These are phyloP conservation scores for Ophion obscuratus DNA, from an alignment of 2,888 invertebrate genomes.

Conservation along the genomic window DNA sequence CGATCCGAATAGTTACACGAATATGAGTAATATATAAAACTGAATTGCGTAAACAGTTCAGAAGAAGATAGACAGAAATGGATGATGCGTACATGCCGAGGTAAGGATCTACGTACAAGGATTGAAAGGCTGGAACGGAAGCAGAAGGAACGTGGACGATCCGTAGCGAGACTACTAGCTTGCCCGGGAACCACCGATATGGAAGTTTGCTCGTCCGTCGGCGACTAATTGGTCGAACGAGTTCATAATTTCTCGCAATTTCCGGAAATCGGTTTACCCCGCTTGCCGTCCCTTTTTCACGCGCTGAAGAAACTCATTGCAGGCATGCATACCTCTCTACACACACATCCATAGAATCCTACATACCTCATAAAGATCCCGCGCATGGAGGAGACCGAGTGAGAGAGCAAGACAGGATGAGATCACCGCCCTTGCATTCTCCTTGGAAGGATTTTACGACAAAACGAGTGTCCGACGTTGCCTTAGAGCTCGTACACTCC, in stretches of 20 bases:
- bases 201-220: constrained; percentile 29
- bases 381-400: background rate
- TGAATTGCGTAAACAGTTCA: too few species aligned
- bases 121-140: too few species aligned
- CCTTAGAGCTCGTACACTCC: background rate
- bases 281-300: background rate
- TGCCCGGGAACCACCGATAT: background rate
- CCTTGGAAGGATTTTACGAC: constrained; percentile 51
- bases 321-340: constrained; percentile 4
- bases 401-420: constrained; percentile 21
- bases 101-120: too few species aligned
- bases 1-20: too few species aligned
- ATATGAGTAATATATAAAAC: too few species aligned
- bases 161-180: too few species aligned
- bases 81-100: too few species aligned
- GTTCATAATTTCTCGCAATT: constrained; percentile 53
- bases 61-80: too few species aligned
- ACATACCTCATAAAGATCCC: background rate
- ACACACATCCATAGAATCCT: background rate
- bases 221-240: constrained; percentile 38
- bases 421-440: constrained; percentile 42
- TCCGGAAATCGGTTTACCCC: constrained; percentile 21
- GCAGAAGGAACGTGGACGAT: too few species aligned
- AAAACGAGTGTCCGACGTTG: constrained; percentile 42
- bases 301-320: constrained; percentile 22